Evolutionary conservation across 2,113 vertebrate genomes (phyloP).

Genomic region (Dromiciops gliroides): DNA sequence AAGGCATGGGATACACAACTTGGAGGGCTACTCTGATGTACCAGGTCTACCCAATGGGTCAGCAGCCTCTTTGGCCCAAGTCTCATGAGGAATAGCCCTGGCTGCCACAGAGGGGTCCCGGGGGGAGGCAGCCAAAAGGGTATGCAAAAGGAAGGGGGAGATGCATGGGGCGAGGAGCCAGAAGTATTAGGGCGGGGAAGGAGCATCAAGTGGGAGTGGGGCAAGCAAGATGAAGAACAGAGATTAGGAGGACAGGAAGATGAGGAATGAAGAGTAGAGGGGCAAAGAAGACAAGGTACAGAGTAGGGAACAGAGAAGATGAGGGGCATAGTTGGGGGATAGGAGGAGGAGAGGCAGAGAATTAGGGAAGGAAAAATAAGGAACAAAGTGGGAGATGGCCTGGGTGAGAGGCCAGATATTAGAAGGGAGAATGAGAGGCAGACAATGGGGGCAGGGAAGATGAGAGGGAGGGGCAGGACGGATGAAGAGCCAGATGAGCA

Average conservation of each 20-base stretch:
- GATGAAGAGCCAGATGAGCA: neutral
- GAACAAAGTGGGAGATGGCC: neutral
- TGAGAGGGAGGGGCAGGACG: too few relatives aligned
- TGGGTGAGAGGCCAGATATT: too few relatives aligned
- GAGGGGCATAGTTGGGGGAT: too few relatives aligned
- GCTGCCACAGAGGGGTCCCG: neutral
- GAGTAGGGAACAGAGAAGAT: too few relatives aligned
- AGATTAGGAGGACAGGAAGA: neutral
- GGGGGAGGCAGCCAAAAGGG: neutral
- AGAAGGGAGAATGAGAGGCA: neutral
- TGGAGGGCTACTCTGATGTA: neutral
- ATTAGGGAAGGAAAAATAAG: neutral
- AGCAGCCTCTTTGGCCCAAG: neutral
- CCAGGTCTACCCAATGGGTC: neutral
- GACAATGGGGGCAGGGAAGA: neutral
- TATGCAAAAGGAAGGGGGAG: neutral
- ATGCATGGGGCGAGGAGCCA: neutral
- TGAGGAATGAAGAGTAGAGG: too few relatives aligned
- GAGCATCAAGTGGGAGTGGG: neutral
- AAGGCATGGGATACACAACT: neutral
- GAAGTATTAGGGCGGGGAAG: too few relatives aligned
- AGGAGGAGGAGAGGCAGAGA: neutral
- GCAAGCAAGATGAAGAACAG: fast-evolving
- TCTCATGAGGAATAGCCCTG: neutral
- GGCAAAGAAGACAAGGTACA: neutral